Percentiles rank a stretch among this genome's conserved stretches.
These are phyloP conservation scores for Pantherophis vulpinus DNA, from an alignment of 2,797 vertebrate genomes.

Conservation along the genomic window DNA sequence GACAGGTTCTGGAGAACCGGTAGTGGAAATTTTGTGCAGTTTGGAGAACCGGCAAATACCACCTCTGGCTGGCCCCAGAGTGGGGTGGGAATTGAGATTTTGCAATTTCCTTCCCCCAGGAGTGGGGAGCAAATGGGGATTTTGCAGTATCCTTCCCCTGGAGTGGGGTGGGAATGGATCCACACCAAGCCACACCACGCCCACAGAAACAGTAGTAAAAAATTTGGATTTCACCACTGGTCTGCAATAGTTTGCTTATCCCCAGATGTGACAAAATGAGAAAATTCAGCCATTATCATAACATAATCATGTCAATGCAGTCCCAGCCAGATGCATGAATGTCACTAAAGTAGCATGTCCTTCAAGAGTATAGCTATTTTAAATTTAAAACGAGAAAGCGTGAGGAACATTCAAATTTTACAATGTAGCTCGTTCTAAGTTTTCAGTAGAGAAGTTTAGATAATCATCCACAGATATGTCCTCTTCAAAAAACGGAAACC, in stretches of 20 bases:
- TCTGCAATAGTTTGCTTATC: constrained; percentile 12
- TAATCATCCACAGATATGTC: background rate
- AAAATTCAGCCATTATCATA: constrained; percentile 13
- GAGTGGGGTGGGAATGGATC: too few species aligned
- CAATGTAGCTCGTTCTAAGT: background rate
- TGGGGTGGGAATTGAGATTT: too few species aligned
- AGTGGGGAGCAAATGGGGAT: too few species aligned
- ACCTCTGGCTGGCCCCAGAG: too few species aligned
- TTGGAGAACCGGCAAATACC: too few species aligned
- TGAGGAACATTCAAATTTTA: background rate
- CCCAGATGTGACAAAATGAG: background rate
- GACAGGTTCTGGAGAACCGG: too few species aligned
- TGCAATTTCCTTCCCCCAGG: too few species aligned
- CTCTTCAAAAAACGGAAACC: background rate
- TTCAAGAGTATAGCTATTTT: background rate
- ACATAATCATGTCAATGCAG: constrained; percentile 4
- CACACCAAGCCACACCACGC: too few species aligned
- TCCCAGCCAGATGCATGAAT: constrained; percentile 10
- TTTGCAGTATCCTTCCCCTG: too few species aligned
- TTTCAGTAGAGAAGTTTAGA: background rate
- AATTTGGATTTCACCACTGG: background rate
- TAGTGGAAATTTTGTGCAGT: too few species aligned
- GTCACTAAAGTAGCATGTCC: background rate
- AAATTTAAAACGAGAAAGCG: constrained; percentile 2
- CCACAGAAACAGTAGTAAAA: too few species aligned